These are phyloP conservation scores for Seladonia tumulorum DNA, from an alignment of 2,888 invertebrate genomes.

Conservation along the genomic window DNA sequence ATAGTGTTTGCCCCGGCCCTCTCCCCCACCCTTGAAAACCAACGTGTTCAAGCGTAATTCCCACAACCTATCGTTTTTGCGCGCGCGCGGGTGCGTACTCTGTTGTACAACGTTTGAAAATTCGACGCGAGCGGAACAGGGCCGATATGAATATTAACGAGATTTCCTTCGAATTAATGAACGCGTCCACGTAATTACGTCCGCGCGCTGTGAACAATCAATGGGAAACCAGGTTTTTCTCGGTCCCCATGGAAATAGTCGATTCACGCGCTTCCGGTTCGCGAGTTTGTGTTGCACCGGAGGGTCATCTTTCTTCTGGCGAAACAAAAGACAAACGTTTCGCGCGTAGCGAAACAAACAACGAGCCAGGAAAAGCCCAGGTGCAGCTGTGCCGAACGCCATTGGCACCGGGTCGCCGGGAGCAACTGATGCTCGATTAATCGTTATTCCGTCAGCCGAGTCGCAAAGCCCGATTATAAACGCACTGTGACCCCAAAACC, in stretches of 20 bases:
- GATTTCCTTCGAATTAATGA: slow-evolving; percentile 26
- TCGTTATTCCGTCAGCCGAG: slow-evolving; percentile 31
- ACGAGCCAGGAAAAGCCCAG: background rate
- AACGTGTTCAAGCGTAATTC: slow-evolving; percentile 4
- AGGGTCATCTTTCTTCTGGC: background rate
- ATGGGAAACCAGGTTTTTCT: background rate
- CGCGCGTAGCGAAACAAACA: background rate
- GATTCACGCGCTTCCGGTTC: slow-evolving; percentile 6
- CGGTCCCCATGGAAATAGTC: background rate
- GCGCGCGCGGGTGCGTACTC: background rate
- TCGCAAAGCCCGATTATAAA: slow-evolving; percentile 34
- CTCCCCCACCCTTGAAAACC: background rate
- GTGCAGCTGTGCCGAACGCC: background rate
- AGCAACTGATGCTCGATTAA: slow-evolving; percentile 35
- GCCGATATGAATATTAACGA: slow-evolving; percentile 25
- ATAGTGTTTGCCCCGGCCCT: background rate
- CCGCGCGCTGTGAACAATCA: background rate
- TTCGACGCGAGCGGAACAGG: slow-evolving; percentile 22
- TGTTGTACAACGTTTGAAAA: background rate
- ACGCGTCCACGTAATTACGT: background rate
- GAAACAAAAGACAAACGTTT: background rate
- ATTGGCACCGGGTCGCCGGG: slow-evolving; percentile 3
- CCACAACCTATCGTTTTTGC: background rate
- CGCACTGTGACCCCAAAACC: background rate
- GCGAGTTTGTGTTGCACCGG: background rate